phyloP scores from a whole-genome alignment of 2,797 vertebrate genomes.

The Threskiornis aethiopicus region DNA sequence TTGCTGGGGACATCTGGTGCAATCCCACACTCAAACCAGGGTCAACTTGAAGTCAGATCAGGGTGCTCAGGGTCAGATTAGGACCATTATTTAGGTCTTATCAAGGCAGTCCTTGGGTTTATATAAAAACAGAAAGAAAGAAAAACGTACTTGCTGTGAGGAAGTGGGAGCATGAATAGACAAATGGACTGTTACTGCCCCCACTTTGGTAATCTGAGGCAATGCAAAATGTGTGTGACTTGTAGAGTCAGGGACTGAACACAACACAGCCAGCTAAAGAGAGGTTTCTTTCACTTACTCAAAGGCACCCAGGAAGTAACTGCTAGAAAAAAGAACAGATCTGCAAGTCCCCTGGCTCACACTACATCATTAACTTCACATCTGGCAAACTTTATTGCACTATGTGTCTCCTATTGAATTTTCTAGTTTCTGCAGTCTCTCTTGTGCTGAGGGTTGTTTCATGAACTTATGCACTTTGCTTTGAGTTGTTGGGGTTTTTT shows the following conservation, averaged over 20 bases:
- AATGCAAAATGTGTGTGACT: neutral
- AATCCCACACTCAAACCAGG: neutral
- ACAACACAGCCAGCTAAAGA: neutral
- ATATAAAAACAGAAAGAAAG: neutral
- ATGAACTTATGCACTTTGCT: constrained; percentile 14
- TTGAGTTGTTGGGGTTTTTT: neutral
- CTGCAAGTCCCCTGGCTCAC: neutral
- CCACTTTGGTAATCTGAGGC: neutral
- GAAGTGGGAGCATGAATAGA: neutral
- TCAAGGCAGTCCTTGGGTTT: neutral
- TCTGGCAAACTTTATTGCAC: neutral
- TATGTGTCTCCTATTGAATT: neutral
- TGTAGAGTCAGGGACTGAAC: neutral
- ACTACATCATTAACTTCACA: neutral
- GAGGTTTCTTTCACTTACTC: neutral
- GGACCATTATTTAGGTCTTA: neutral
- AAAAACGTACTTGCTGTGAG: neutral
- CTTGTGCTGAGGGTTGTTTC: neutral
- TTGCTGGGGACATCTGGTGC: neutral
- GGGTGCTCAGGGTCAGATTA: neutral
- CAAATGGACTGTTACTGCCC: neutral
- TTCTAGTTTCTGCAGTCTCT: neutral
- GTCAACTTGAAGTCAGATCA: neutral
- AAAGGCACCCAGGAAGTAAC: constrained; percentile 1
- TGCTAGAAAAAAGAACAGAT: neutral